Percentiles rank a stretch among this genome's conserved stretches.
phyloP scores from a whole-genome alignment of 2,113 vertebrate species.

The Aphelocoma coerulescens region DNA sequence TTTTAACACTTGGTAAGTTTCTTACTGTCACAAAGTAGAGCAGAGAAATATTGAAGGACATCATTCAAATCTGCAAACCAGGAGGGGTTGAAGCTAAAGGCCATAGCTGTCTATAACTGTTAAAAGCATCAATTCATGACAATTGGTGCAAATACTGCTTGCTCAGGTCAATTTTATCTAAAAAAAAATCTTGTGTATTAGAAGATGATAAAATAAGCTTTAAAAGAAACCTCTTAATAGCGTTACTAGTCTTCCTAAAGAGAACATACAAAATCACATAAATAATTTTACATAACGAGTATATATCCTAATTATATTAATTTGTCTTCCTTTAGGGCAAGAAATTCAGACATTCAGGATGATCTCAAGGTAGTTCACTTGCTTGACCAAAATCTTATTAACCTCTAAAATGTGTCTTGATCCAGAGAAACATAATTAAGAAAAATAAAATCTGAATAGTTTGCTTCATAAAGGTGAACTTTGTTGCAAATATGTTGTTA shows the following conservation, averaged over 20 bases:
- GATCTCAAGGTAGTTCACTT: not conserved
- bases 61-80: not conserved
- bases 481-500: not conserved
- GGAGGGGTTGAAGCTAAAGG: slow-evolving; percentile 36
- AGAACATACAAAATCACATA: not conserved
- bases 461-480: not conserved
- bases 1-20: not conserved
- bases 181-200: not conserved
- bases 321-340: not conserved
- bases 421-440: not conserved
- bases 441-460: not conserved
- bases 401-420: not conserved
- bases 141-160: not conserved
- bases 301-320: not conserved
- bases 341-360: not conserved
- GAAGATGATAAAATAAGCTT: not conserved
- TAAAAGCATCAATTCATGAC: not conserved
- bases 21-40: not conserved
- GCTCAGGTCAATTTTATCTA: not conserved
- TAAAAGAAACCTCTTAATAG: not conserved
- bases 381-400: not conserved
- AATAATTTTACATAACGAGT: not conserved
- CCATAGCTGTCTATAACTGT: slow-evolving; percentile 27
- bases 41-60: slow-evolving; percentile 9
- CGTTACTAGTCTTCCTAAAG: not conserved